Percentiles rank a stretch among this genome's conserved stretches.
Evolutionary conservation across 2,797 vertebrate genomes (phyloP).

Genomic region (Philypnodon macrostomus): DNA sequence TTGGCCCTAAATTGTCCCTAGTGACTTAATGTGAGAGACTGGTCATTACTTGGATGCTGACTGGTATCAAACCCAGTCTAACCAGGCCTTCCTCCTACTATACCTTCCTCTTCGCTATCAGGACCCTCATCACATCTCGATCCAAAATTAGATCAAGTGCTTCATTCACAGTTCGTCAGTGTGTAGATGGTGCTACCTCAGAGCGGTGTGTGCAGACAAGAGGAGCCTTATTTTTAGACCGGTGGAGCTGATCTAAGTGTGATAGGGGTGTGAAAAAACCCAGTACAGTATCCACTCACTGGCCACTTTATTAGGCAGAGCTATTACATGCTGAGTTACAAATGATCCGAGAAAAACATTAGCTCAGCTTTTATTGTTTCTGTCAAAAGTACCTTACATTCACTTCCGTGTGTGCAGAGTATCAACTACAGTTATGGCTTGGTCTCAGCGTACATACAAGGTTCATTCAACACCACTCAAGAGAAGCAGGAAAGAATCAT

Average conservation of each 20-base stretch:
- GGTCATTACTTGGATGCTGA: not conserved
- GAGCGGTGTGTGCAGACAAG: conserved; percentile 43
- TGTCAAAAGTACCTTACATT: no score
- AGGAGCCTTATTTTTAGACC: conserved; percentile 65
- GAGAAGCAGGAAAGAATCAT: no score
- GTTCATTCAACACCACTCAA: no score
- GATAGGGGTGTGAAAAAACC: conserved; percentile 2
- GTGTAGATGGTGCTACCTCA: conserved; percentile 46
- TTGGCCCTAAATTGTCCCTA: no score
- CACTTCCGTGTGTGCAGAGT: no score
- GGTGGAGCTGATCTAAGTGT: conserved; percentile 29
- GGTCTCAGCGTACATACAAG: no score
- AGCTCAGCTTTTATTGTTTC: no score
- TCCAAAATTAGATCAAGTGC: conserved; percentile 71
- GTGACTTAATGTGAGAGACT: no score
- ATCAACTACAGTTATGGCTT: no score
- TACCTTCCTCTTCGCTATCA: conserved; percentile 42
- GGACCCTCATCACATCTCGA: conserved; percentile 46
- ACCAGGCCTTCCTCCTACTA: conserved; percentile 23
- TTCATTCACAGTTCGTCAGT: conserved; percentile 64
- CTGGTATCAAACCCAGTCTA: not conserved
- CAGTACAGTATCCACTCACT: not conserved
- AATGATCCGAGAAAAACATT: no score
- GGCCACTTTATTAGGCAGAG: no score
- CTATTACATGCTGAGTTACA: no score